Evolutionary conservation across 2,797 vertebrate genomes (phyloP), one percentile per base, ranked within the genome.

Genomic region (Dallia pectoralis): DNA sequence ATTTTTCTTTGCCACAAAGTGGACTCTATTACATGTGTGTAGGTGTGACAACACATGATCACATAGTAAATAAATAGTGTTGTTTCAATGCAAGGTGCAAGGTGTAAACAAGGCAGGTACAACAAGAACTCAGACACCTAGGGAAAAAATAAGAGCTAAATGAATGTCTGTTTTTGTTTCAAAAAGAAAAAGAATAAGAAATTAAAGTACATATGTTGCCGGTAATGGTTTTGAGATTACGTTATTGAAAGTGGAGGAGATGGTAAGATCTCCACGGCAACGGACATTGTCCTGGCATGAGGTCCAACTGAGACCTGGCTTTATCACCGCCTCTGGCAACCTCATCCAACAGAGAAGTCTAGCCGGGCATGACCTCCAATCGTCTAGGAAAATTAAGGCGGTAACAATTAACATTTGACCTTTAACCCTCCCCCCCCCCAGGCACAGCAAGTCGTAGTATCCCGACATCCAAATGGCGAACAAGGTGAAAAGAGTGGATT

Each of bases 381-480:
- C 68, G n/a, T n/a, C n/a, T n/a, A 33, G 32, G 47, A 59, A 72
- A 36, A 44, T 61, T 33, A 19, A 44, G 67, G 73, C 1, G 72
- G 77, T 85, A 74, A 87, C 81, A 69, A 87, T 87, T 86, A 78
- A 87, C 79, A 73, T 89, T 77, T 89, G 67, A 87, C 87, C 83
- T 91, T 81, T 92, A 79, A 92, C 89, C 88, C 81, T 79, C 80
- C 81, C 79, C 80, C 74, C 78, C 70, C 67, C 61, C 70, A 92
- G 92, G 88, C 87, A 89, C 91, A 90, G 91, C 86, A 90, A 89
- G 87, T 89, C 80, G 90, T 90, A 87, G 89, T 88, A 86, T 88
- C 87, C 89, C 82, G 89, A 93, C 90, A 80, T 86, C 90, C 82
- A 91, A 86, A 94, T 94, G 93, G 91, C 93, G 90, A 75, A 91